Evolutionary conservation across 2,888 invertebrate species (phyloP), one percentile per base, ranked within the genome.

Genomic region (Stenodema calcarata): DNA sequence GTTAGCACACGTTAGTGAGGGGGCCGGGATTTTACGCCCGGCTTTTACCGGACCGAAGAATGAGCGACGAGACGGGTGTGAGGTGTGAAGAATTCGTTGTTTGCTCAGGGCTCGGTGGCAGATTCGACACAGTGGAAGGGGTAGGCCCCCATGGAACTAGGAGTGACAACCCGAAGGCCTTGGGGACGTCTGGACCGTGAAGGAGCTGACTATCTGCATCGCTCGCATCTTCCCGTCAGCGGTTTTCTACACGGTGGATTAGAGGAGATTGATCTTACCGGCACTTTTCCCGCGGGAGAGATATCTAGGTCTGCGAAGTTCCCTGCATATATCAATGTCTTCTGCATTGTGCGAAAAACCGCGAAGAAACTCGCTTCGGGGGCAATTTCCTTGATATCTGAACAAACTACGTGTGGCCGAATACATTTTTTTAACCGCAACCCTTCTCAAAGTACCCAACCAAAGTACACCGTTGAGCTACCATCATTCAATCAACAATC

Each of bases 61-160:
- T 18, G 62, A 62, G 7, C 1, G 62, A 54, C 54, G 42, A 47
- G 62, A 23, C 23, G 23, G 62, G 62, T 62, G 73, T 41, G 27
- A 78, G 78, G 78, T 78, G 78, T 78, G 78, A 78, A 78, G 27
- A 78, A 78, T 78, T 41, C 78, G 78, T 78, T 78, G 78, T 78
- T 78, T 78, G 78, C 78, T 78, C 41, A 78, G 78, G 78, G n/a
- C 18, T 27, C 18, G 62, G 62, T 18, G 62, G 54, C 18, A 12
- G 44, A 44, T 44, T 42, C 44, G 44, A 41, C 44, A 44, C 44
- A 44, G 78, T 9, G 62, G n/a, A n/a, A n/a, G n/a, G n/a, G n/a
- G n/a, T n/a, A 35, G n/a, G 50, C 6, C 4, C n/a, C 41, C 14
- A 44, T 23, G 7, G 23, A 18, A 1, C n/a, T 1, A 18, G 73